phyloP scores from a whole-genome alignment of 2,797 vertebrate species.

The Acanthis flammea region DNA sequence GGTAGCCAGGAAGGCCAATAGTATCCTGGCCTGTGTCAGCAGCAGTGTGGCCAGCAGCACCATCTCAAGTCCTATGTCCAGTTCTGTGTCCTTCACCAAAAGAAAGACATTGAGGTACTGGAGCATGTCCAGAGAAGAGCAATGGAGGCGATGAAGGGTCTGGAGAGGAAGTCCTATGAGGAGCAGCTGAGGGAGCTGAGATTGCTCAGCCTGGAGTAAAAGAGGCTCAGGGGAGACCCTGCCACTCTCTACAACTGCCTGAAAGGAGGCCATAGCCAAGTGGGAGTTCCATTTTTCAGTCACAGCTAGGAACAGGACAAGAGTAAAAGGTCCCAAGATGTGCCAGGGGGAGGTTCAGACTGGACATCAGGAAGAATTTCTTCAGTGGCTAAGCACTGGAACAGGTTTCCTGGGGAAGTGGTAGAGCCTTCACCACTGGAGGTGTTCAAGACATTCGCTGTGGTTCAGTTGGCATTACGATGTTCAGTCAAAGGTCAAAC shows the following conservation, averaged over 20 bases:
- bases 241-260: background rate
- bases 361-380: background rate
- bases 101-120: background rate
- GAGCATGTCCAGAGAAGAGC: background rate
- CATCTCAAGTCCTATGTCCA: background rate
- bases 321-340: background rate
- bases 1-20: background rate
- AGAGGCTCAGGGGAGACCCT: background rate
- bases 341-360: background rate
- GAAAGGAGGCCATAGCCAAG: background rate
- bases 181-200: background rate
- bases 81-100: background rate
- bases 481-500: background rate
- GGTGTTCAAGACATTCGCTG: background rate
- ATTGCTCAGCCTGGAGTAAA: background rate
- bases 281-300: background rate
- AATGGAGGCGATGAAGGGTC: background rate
- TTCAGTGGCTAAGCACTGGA: background rate
- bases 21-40: background rate
- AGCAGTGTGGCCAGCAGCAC: background rate
- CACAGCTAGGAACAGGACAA: background rate
- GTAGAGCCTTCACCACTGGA: background rate
- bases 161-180: background rate
- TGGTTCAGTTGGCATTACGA: background rate
- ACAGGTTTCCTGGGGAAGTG: fast-evolving